Evolutionary conservation across 2,888 invertebrate genomes (phyloP).

Genomic region (Drosophila lutescens): DNA sequence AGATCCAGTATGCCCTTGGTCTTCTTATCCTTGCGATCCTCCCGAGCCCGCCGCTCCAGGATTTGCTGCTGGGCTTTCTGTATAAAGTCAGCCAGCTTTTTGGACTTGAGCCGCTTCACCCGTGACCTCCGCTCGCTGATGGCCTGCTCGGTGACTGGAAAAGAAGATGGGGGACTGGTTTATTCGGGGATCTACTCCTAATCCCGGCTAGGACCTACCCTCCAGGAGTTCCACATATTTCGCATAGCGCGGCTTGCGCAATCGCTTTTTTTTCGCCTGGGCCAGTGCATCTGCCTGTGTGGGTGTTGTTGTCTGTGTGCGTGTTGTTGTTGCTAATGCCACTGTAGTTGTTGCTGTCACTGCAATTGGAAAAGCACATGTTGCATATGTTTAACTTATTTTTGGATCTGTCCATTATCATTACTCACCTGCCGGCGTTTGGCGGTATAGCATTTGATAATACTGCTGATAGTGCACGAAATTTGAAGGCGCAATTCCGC

Average conservation of each 20-base stretch:
- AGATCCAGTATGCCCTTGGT: constrained; percentile 10
- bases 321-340: constrained; percentile 32
- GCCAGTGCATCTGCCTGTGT: constrained; percentile 64
- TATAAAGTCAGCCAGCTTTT: constrained; percentile 88
- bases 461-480: constrained; percentile 66
- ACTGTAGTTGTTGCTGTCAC: constrained; percentile 15
- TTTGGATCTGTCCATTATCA: no score
- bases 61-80: constrained; percentile 84
- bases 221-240: constrained; percentile 89
- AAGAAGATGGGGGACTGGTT: neutral
- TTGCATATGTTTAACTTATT: neutral
- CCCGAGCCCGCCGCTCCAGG: constrained; percentile 65
- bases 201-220: constrained; percentile 85
- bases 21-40: constrained; percentile 45
- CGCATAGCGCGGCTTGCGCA: constrained; percentile 81
- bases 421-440: constrained; percentile 60
- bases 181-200: neutral
- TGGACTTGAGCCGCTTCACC: constrained; percentile 88
- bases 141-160: constrained; percentile 87
- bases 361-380: constrained; percentile 12
- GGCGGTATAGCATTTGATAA: constrained; percentile 72
- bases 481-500: constrained; percentile 48
- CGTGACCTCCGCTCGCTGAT: constrained; percentile 88
- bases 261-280: constrained; percentile 62
- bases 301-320: constrained; percentile 78